These are phyloP conservation scores for Trissoscelio sp. DNA, from an alignment of 2,888 invertebrate species.

Conservation along the genomic window DNA sequence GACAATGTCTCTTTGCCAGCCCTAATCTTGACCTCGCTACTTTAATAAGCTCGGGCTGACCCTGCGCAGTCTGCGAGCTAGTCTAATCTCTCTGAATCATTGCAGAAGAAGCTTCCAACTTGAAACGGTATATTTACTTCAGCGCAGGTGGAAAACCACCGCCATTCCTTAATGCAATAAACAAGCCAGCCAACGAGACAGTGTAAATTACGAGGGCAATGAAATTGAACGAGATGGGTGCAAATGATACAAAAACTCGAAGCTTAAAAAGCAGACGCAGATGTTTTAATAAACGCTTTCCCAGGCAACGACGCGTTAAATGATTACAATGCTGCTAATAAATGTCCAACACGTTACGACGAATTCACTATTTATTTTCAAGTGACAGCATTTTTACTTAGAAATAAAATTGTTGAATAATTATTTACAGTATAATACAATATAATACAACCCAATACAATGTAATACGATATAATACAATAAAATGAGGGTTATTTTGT, in stretches of 20 bases:
- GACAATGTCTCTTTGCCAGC: slow-evolving; percentile 63
- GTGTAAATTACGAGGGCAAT: slow-evolving; percentile 59
- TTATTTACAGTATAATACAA: too few relatives aligned
- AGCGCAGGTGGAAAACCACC: slow-evolving; percentile 43
- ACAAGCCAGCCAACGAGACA: slow-evolving; percentile 40
- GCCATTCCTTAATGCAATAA: slow-evolving; percentile 61
- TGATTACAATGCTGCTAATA: slow-evolving; percentile 15
- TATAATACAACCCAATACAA: too few relatives aligned
- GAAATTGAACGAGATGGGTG: slow-evolving; percentile 51
- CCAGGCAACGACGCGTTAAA: slow-evolving; percentile 16
- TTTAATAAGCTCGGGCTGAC: slow-evolving; percentile 66
- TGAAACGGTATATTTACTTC: slow-evolving; percentile 54
- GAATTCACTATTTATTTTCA: too few relatives aligned
- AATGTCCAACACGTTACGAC: too few relatives aligned
- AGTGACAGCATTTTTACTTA: too few relatives aligned
- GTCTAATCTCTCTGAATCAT: slow-evolving; percentile 59
- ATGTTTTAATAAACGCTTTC: slow-evolving; percentile 52
- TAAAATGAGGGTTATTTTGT: too few relatives aligned
- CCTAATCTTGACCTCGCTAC: slow-evolving; percentile 69
- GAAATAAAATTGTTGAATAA: too few relatives aligned
- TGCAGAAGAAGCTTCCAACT: slow-evolving; percentile 31
- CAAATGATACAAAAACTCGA: slow-evolving; percentile 49
- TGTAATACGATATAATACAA: too few relatives aligned
- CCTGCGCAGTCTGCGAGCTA: slow-evolving; percentile 30
- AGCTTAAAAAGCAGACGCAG: slow-evolving; percentile 22